Evolutionary conservation across 2,888 invertebrate genomes (phyloP), one percentile per base, ranked within the genome.

Genomic region (Halictus ligatus): DNA sequence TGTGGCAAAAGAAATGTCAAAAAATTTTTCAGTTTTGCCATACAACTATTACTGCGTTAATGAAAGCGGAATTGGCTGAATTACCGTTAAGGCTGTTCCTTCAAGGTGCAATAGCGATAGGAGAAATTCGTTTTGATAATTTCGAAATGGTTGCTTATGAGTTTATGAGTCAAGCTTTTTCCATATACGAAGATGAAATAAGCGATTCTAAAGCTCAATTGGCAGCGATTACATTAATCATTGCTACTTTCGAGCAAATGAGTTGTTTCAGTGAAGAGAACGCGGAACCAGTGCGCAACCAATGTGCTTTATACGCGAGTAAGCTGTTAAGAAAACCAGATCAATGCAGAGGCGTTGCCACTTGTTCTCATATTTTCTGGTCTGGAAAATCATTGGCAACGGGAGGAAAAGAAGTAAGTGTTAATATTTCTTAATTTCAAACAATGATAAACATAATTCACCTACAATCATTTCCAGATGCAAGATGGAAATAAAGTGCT

Each of bases 21-120:
- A 99, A 99, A 95, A 99, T 99, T 89, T 98, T 99, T 96, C 98
- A 99, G 95, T 99, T 99, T 95, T 99, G 99, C 94, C 99, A 99
- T 95, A 98, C 98, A 92, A 99, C 99, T 0, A 98, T 99, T 92
- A 98, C 97, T 43, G 98, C 98, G 83, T 96, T 99, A 77, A 98
- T 99, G 78, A 99, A 99, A 95, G 99, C 99, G 0, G 99, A 99
- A 94, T 96, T 99, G 72, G 98, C 99, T 0, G 99, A 99, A 94
- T 95, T 99, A 81, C 99, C 99, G 0, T 96, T 99, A 67, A 96
- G 99, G 88, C 95, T 99, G 78, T 99, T 99, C 95, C 96, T 99
- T 4, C 99, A 99, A 96, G 99, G 99, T 4, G 99, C 99, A 0
- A 96, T 99, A 74, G 98, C 99, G 0, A 98, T 99, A 83, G 98